Percentiles rank a stretch among this genome's conserved stretches.
Evolutionary conservation across 1,140 invertebrate genomes (phyloP).

Genomic region (Conus ventricosus): DNA sequence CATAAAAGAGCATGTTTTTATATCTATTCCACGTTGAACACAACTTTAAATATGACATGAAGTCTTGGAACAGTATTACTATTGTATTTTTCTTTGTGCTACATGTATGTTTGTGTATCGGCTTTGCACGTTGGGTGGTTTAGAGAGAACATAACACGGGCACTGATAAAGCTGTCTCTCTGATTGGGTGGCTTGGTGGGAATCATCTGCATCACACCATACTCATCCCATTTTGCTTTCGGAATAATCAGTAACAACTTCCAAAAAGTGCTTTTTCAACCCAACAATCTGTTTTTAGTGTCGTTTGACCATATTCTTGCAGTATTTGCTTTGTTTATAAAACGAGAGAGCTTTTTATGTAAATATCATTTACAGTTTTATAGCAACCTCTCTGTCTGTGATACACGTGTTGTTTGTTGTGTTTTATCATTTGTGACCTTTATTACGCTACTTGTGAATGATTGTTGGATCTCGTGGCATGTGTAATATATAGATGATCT

Average conservation of each 20-base stretch:
- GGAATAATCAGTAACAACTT: neutral
- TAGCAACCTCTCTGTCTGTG: neutral
- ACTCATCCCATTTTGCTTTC: neutral
- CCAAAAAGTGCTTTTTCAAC: neutral
- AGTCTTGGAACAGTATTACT: conserved; percentile 31
- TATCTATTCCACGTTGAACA: neutral
- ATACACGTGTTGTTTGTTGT: neutral
- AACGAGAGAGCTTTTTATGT: neutral
- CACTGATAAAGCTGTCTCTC: neutral
- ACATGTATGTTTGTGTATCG: neutral
- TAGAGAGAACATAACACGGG: neutral
- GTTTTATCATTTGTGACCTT: neutral
- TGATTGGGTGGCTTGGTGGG: neutral
- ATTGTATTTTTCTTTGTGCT: conserved; percentile 3
- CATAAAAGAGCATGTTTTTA: neutral
- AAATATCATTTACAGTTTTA: neutral
- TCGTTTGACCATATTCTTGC: neutral
- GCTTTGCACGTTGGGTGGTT: neutral
- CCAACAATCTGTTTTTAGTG: neutral
- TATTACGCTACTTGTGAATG: neutral
- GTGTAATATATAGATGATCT: conserved; percentile 15
- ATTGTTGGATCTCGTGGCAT: conserved; percentile 25
- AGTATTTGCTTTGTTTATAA: conserved; percentile 15
- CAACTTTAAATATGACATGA: neutral
- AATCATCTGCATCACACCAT: neutral